Percentiles rank a stretch among this genome's conserved stretches.
phyloP scores from a whole-genome alignment of 23 tunicate genomes.

The Phallusia fumigata region DNA sequence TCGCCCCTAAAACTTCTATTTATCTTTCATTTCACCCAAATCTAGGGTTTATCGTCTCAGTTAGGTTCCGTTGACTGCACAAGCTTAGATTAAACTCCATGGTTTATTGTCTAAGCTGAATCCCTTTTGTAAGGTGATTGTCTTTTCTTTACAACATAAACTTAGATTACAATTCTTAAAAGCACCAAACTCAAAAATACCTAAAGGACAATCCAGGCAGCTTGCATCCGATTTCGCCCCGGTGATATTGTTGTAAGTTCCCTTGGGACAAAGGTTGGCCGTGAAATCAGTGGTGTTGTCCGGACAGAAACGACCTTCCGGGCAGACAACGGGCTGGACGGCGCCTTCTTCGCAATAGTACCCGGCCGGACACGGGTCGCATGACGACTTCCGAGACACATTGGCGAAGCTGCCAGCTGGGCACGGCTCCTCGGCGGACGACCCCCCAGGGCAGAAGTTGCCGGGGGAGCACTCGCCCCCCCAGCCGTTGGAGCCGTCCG shows the following conservation, averaged over 20 bases:
- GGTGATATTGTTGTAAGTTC: conserved; percentile 66
- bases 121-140: too few species aligned
- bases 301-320: conserved; percentile 70
- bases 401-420: conserved; percentile 64
- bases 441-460: conserved; percentile 56
- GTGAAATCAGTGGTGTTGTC: conserved; percentile 35
- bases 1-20: too few species aligned
- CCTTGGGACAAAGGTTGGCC: conserved; percentile 33
- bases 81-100: too few species aligned
- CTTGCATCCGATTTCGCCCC: conserved; percentile 11
- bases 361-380: conserved; percentile 76
- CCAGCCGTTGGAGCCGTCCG: conserved; percentile 49
- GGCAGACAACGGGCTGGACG: conserved; percentile 38
- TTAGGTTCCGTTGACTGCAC: too few species aligned
- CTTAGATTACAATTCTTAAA: too few species aligned
- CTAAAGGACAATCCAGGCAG: conserved; percentile 61
- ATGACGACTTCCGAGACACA: conserved; percentile 36
- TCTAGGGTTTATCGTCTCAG: too few species aligned
- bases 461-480: conserved; percentile 86
- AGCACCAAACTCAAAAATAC: conserved; percentile 17
- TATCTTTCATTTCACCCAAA: too few species aligned
- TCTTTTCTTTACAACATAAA: too few species aligned
- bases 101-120: too few species aligned
- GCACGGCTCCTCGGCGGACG: conserved; percentile 35
- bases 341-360: conserved; percentile 53